Evolutionary conservation across 2,113 vertebrate species (phyloP), one percentile per base, ranked within the genome.

Genomic region (Lamprologus lemairii): DNA sequence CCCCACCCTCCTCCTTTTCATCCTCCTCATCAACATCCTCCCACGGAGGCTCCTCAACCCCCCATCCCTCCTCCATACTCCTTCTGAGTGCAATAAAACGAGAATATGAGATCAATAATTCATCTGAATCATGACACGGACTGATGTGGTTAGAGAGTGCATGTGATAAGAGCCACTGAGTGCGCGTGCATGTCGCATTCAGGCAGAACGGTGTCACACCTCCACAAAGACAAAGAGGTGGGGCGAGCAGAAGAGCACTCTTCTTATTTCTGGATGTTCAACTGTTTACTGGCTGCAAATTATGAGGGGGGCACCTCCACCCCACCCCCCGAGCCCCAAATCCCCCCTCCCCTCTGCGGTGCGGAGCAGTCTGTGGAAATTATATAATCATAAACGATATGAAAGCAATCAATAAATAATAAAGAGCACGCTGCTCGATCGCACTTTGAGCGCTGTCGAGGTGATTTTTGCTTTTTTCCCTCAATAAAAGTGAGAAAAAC

Each of bases 161-260:
- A 35, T 4, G 78, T 17, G 78, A 37, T 35, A 1, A 9, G 33
- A 80, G 80, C 5, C 23, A 28, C 23, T 19, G 68, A 2, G 23
- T 2, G 37, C 21, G 21, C 40, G 40, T 26, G 68, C 21, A 23
- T 2, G 40, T 9, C 81, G 81, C 84, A 84, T 28, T 86, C 57
- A 84, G 65, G 83, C 82, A 73, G 60, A 91, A 88, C 33, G 79
- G 86, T 91, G 89, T 93, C 90, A 95, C 94, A 95, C 94, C 94
- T 90, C 90, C 91, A 85, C 89, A 88, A 88, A 88, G 83, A 94
- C 93, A 94, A 95, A 95, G 92, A 94, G 94, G 91, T 90, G 92
- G 91, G 53, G 88, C 84, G 84, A 73, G 12, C 21, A 9, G 9
- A 2, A 4, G 57, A 7, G 40, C 10, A 37, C 31, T 17, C 57